These are phyloP conservation scores for Drosophila histrio DNA, from an alignment of 2,888 invertebrate genomes.

Conservation along the genomic window DNA sequence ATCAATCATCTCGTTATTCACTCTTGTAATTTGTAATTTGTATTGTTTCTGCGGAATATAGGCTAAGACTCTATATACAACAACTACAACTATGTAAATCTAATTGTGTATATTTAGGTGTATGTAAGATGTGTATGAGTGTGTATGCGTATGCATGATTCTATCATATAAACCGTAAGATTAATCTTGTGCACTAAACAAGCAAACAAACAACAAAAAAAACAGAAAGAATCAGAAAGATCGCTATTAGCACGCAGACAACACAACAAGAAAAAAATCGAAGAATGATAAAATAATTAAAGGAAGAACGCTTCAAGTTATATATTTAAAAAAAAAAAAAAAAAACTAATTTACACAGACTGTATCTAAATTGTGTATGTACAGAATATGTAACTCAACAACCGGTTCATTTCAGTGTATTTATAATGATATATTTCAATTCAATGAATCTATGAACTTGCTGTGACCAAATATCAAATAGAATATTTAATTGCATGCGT, in stretches of 20 bases:
- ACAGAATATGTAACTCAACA: background rate
- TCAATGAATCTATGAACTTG: conserved; percentile 5
- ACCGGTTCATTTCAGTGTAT: background rate
- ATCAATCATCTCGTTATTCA: background rate
- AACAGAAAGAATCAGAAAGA: background rate
- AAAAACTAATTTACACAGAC: background rate
- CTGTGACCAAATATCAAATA: conserved; percentile 10
- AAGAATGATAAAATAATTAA: background rate
- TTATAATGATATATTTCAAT: background rate
- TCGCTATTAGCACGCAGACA: background rate
- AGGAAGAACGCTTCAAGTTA: background rate
- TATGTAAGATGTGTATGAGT: conserved; percentile 8
- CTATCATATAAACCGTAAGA: background rate
- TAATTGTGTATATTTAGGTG: conserved; percentile 23
- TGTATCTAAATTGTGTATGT: background rate
- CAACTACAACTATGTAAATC: conserved; percentile 28
- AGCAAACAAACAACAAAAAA: background rate
- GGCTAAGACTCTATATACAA: conserved; percentile 28
- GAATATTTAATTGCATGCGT: background rate
- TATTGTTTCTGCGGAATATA: conserved; percentile 24
- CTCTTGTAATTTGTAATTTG: conserved; percentile 9
- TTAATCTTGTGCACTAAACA: conserved; percentile 3
- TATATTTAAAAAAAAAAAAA: no score
- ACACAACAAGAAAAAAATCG: background rate
- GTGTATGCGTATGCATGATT: background rate